Base-by-base conservation (phyloP, 2,888 invertebrate species). In the Pilophorus perplexus region DNA sequence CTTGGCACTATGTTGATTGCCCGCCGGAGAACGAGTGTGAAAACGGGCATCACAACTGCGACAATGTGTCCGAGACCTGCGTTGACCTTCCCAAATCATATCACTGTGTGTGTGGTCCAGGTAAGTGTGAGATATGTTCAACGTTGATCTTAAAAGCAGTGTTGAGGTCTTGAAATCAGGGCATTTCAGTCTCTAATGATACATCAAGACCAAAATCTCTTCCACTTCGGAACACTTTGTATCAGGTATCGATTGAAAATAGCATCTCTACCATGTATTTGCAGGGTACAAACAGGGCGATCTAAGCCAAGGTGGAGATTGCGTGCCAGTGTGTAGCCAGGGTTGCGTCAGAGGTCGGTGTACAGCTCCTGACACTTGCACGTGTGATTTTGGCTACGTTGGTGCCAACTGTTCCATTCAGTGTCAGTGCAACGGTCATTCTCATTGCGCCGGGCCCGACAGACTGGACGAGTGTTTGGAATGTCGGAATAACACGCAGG, bases 391-490 rank as follows among this genome's bases (percentile, higher is more conserved):
- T 79, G 95, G 95, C 66, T 96, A 90, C 78, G 93, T 96, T 22
- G 95, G 96, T 62, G 86, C 88, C 72, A 93, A 94, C 80, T 97
- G 96, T 77, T 90, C 90, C 73, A 90, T 90, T 70, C 90, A 93
- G 78, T 96, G 96, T 76, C 87, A 91, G 76, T 97, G 96, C 77
- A 94, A 96, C 76, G 93, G 93, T 0, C 94, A 96, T 79, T 89
- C 94, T 66, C 85, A 94, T 76, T 97, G 96, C 76, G 87, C 85
- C 73, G 91, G 93, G 1, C 91, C 91, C 5, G 89, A 91, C 75
- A 86, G 87, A 74, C 81, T 92, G 68, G 88, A 90, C 75, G 82
- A 84, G 68, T 96, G 96, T 75, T 79, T 87, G 37, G 81, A 88
- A 76, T 96, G 96, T 75, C 86, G 88, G 74, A 95, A 96, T 75